These are phyloP conservation scores for Chaunax sp. DNA, from an alignment of 2,797 vertebrate species.

Conservation along the genomic window DNA sequence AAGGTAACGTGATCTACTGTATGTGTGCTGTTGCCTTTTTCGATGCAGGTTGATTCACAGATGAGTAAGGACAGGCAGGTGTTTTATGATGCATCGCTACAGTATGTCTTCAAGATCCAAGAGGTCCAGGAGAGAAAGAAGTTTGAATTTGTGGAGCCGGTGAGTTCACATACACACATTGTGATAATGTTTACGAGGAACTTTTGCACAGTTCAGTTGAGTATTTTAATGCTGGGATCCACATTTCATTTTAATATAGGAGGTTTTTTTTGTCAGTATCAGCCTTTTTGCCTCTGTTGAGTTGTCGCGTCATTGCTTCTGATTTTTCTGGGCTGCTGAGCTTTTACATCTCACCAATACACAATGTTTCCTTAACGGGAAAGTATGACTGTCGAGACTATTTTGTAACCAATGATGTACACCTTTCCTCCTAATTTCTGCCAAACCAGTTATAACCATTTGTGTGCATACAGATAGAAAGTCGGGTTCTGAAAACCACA, in stretches of 20 bases:
- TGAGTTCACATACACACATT: constrained; percentile 77
- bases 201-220: background rate
- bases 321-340: background rate
- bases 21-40: constrained; percentile 23
- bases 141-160: constrained; percentile 99
- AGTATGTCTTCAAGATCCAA: constrained; percentile 99
- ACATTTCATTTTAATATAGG: background rate
- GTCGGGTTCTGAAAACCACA: constrained; percentile 38
- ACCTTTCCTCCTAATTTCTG: constrained; percentile 32
- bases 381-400: constrained; percentile 19
- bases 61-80: constrained; percentile 95
- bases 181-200: background rate
- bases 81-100: constrained; percentile 96
- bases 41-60: constrained; percentile 91
- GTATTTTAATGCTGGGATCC: background rate
- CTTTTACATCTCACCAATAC: background rate
- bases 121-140: constrained; percentile 99
- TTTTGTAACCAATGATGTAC: constrained; percentile 39
- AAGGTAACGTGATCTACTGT: too few species aligned
- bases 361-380: constrained; percentile 19
- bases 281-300: background rate
- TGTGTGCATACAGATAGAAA: constrained; percentile 19
- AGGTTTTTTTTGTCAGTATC: background rate
- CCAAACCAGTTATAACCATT: constrained; percentile 15
- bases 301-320: background rate